Base-by-base conservation (phyloP, 1,140 invertebrate species). In the Xylocopa sonorina region DNA sequence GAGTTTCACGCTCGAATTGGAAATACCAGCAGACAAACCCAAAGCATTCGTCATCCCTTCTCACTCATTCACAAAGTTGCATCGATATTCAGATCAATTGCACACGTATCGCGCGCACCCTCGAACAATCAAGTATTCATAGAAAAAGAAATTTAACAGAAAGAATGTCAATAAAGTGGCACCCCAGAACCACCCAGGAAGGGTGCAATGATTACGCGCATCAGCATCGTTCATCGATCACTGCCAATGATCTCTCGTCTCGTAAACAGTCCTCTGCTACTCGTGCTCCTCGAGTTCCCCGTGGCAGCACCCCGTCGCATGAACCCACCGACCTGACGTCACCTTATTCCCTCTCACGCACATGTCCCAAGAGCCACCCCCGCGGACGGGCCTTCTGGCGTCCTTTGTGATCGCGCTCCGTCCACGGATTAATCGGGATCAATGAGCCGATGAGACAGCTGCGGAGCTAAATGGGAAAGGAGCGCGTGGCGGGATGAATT, bases 371-470 rank as follows among this genome's bases (percentile, higher is more conserved):
- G n/a, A n/a, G 10, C 60, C 78, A 43, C 62, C 82, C 63, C 64
- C 78, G 78, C 67, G 14, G 46, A n/a, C 27, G 62, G 57, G 7
- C n/a, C 41, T 5, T 14, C 21, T 32, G 32, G 60, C 12, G 43
- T 73, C 83, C 53, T 85, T 85, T 85, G 83, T 85, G 74, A 74
- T 55, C 64, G 46, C 38, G 51, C 38, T 32, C 58, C 29, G 73
- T 64, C 58, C 78, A 21, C 27, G 48, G 66, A 85, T 85, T 84
- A 85, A 73, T 66, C 78, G 73, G 79, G 57, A 84, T 79, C 82
- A 81, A 84, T 73, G 78, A 73, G 32, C 38, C 34, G 63, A 85
- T 51, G 84, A 53, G 83, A 64, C 84, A 85, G 83, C 83, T 85
- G 83, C 63, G 50, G 74, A 34, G 57, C 69, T 74, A 85, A 85